These are phyloP conservation scores for Anoplophora glabripennis DNA, from an alignment of 1,140 invertebrate genomes.

Conservation along the genomic window DNA sequence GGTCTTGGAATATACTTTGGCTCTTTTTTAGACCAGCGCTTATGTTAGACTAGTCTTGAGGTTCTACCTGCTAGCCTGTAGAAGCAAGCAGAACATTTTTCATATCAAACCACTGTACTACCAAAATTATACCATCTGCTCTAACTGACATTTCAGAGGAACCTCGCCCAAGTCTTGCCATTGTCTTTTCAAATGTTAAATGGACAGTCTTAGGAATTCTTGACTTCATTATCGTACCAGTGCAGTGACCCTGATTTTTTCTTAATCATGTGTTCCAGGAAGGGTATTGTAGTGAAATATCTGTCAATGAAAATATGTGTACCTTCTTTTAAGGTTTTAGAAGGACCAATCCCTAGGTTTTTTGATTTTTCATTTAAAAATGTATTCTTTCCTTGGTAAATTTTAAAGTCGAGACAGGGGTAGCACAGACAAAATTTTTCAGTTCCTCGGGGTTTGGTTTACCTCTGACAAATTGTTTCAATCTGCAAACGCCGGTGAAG, in stretches of 20 bases:
- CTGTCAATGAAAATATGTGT: conserved; percentile 15
- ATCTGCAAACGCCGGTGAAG: conserved; percentile 12
- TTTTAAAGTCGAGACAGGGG: conserved; percentile 25
- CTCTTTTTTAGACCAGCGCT: conserved; percentile 13
- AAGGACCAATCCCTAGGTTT: conserved; percentile 10
- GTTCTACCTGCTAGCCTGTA: conserved; percentile 6
- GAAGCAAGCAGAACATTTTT: conserved; percentile 11
- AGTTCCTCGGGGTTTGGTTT: conserved; percentile 29
- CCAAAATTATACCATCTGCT: conserved; percentile 13
- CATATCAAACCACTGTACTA: conserved; percentile 14
- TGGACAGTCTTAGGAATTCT: conserved; percentile 9
- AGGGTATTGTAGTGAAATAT: conserved; percentile 14
- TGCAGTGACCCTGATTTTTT: conserved; percentile 6
- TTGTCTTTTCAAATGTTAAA: conserved; percentile 17
- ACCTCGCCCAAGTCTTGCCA: conserved; percentile 14
- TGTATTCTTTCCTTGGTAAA: conserved; percentile 23
- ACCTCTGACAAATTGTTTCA: conserved; percentile 16
- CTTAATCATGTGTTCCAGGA: conserved; percentile 12
- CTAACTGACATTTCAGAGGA: conserved; percentile 9
- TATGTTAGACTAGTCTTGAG: background rate
- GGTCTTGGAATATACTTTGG: conserved; percentile 12
- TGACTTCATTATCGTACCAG: conserved; percentile 19
- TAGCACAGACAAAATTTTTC: conserved; percentile 28
- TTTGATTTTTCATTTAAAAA: conserved; percentile 10
- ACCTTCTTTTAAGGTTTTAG: conserved; percentile 13